These are phyloP conservation scores for Pectinophora gossypiella DNA, from an alignment of 1,140 invertebrate genomes.

Conservation along the genomic window DNA sequence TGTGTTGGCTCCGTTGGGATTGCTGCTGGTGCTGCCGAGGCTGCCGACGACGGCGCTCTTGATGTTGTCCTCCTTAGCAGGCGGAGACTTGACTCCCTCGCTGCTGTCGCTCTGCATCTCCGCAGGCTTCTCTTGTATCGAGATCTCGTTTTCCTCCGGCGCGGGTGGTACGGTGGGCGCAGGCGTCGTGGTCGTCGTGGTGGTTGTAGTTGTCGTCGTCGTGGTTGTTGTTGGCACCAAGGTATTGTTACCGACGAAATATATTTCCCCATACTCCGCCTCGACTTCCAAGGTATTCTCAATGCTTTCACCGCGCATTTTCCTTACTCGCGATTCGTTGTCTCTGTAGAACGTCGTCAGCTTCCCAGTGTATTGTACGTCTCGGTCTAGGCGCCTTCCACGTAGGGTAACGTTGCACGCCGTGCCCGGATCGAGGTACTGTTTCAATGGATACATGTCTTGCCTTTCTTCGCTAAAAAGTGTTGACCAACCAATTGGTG, in stretches of 20 bases:
- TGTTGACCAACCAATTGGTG: conserved; percentile 82
- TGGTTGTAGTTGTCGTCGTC: conserved; percentile 82
- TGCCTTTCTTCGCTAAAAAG: conserved; percentile 75
- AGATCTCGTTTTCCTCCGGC: conserved; percentile 57
- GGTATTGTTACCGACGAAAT: conserved; percentile 83
- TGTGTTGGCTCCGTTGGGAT: conserved; percentile 30
- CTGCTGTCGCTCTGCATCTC: conserved; percentile 55
- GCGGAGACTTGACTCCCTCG: conserved; percentile 45
- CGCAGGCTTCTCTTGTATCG: conserved; percentile 31
- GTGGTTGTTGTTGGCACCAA: conserved; percentile 86
- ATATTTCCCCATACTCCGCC: conserved; percentile 82
- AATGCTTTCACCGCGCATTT: conserved; percentile 74
- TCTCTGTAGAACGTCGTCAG: conserved; percentile 84
- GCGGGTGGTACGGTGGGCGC: conserved; percentile 65
- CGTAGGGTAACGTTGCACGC: conserved; percentile 85
- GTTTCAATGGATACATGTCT: conserved; percentile 78
- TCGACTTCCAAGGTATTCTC: conserved; percentile 83
- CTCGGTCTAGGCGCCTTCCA: conserved; percentile 82
- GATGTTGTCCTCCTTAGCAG: conserved; percentile 60
- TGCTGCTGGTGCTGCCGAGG: conserved; percentile 50
- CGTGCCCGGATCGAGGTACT: conserved; percentile 82
- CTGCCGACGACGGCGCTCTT: conserved; percentile 53
- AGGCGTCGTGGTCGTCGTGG: conserved; percentile 77
- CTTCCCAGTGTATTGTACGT: conserved; percentile 83
- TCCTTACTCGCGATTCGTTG: conserved; percentile 61